phyloP scores from a whole-genome alignment of 2,888 invertebrate genomes.

The Kuschelorhynchus macadamiae region DNA sequence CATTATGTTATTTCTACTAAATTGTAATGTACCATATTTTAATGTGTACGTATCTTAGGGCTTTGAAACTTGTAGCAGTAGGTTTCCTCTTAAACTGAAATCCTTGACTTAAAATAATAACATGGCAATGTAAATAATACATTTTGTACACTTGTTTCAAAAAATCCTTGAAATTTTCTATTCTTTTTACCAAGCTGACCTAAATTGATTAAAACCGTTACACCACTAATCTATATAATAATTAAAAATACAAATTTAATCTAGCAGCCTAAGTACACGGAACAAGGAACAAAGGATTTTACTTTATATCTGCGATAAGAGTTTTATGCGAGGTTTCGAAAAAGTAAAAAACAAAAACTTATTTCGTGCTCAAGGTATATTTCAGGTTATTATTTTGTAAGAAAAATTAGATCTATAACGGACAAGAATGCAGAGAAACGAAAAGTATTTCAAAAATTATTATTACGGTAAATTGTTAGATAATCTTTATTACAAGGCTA shows the following conservation, averaged over 20 bases:
- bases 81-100: too few species aligned
- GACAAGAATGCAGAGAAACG: too few species aligned
- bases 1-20: too few species aligned
- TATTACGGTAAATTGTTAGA: too few species aligned
- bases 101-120: neutral
- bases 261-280: conserved; percentile 25
- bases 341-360: conserved; percentile 25
- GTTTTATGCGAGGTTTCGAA: conserved; percentile 31
- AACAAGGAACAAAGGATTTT: conserved; percentile 37
- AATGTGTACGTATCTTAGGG: too few species aligned
- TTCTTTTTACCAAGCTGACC: conserved; percentile 10
- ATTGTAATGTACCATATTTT: too few species aligned
- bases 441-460: too few species aligned
- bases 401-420: too few species aligned
- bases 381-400: conserved; percentile 7
- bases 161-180: conserved; percentile 14
- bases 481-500: too few species aligned
- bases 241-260: conserved; percentile 40
- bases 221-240: conserved; percentile 12
- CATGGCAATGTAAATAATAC: too few species aligned
- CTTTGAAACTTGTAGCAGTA: too few species aligned
- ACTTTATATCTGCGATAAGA: conserved; percentile 21
- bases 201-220: conserved; percentile 20
- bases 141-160: neutral
- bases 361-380: conserved; percentile 25